Evolutionary conservation across 2,888 invertebrate species (phyloP), one percentile per base, ranked within the genome.

Genomic region (Cantharis flavilabris): DNA sequence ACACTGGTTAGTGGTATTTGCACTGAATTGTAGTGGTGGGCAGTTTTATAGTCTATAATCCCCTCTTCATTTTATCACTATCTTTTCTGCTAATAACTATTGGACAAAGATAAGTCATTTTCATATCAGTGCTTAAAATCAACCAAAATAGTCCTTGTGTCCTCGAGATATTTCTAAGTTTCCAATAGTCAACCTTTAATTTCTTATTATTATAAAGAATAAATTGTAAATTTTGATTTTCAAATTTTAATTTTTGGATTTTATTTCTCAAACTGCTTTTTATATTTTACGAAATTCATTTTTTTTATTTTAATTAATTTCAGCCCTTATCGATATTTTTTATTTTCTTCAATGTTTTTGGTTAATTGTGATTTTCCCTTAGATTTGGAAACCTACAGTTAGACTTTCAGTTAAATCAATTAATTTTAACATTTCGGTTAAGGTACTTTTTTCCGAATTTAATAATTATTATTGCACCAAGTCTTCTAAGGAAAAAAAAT

Each of bases 1-100:
- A 70, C 80, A 81, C 81, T 80, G 76, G 78, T 73, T 77, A 79
- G 72, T 73, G 62, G 77, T 73, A 77, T 76, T 80, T 80, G 81
- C 77, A 76, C 70, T 74, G 28, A 14, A 26, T 14, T 69, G 23
- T 69, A 14, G 76, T 64, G 78, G 73, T 80, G 81, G 77, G 69
- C 79, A 77, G 76, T 74, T 81, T 78, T 81, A 81, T 81, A 81
- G 71, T 63, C 65, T 70, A 64, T 70, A 70, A 73, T 72, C 80
- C 81, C 81, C 78, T 79, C 76, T 80, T 74, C 64, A 70, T 72
- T 33, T 23, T 13, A 49, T 76, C 14, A 69, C 71, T 80, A 69
- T 79, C 78, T 81, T 80, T 78, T 67, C 79, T 80, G 76, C 77
- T 81, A 77, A 79, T 77, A 75, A 77, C 78, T 67, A 67, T 62